Base-by-base conservation (phyloP, 2,113 vertebrate species). In the Gadus chalcogrammus region DNA sequence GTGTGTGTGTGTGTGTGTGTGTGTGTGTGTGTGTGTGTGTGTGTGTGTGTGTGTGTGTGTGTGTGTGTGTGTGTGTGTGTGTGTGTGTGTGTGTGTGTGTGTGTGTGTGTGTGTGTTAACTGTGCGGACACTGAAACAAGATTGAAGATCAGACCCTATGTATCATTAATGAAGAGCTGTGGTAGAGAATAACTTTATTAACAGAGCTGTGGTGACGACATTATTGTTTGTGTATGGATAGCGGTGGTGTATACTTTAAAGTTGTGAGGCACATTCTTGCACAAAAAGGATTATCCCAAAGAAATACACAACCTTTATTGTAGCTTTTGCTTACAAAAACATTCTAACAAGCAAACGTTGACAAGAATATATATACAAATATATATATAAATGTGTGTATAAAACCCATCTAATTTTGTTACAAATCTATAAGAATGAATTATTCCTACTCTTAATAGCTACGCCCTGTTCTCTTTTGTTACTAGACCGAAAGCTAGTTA, bases 141-240 rank as follows among this genome's bases (percentile, higher is more conserved):
- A 62, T 71, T 64, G 72, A 84, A 87, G 83, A 72, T 88, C 87
- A 84, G 87, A 87, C 87, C 86, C 87, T 85, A 83, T 87, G 87
- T 82, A 67, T 74, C 63, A 68, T 65, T n/a, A 13, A 48, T 48
- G 42, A 48, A 48, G 42, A 48, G 42, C 42, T 48, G 42, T 48
- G 42, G 42, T 16, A 58, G 55, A 58, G n/a, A 58, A 13, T 17
- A 58, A 58, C 55, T 58, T 58, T 58, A 58, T 58, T 16, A 58
- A 67, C 60, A 52, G 38, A 71, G 16, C 71, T 66, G 53, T 74
- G 73, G 69, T 24, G 42, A 42, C 8, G 42, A 48, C 42, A 13
- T 9, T 13, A 48, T 48, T 48, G 42, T 48, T 48, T 48, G 8
- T 48, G 42, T 48, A 48, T 48, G 42, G 42, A 48, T 48, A 48